A percentile compares a stretch with the other conserved stretches of the same genome.
Conservation (phyloP, 1,140 invertebrate genomes). For the Sycobia sp. region DNA sequence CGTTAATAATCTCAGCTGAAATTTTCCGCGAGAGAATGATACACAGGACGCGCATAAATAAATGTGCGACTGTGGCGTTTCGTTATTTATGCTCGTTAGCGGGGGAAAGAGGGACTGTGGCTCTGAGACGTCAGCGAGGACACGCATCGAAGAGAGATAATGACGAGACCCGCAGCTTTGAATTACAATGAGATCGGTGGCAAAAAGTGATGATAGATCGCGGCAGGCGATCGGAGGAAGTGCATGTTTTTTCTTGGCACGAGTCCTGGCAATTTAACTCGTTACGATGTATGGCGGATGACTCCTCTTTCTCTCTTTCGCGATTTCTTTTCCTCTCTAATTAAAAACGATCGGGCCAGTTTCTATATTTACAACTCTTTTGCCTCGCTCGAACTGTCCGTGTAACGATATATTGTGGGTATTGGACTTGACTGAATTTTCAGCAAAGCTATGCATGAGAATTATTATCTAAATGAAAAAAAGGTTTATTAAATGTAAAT, state of each 20-base stretch:
- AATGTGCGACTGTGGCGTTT: conserved; percentile 14
- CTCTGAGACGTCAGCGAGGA: background rate
- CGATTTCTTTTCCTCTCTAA: background rate
- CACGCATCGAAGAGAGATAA: background rate
- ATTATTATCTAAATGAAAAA: too few relatives aligned
- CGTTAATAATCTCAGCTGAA: background rate
- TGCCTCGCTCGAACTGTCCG: too few relatives aligned
- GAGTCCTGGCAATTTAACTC: background rate
- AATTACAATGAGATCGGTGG: conserved; percentile 7
- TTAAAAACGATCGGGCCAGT: too few relatives aligned
- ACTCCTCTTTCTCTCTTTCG: too few relatives aligned
- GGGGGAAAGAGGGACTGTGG: background rate
- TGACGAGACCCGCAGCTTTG: background rate
- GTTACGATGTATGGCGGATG: background rate
- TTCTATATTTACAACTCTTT: too few relatives aligned
- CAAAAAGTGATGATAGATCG: conserved; percentile 14
- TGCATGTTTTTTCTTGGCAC: background rate
- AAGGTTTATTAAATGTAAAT: too few relatives aligned
- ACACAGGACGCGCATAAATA: too few relatives aligned
- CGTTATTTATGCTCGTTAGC: conserved; percentile 7
- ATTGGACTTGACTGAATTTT: too few relatives aligned
- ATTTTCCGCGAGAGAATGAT: too few relatives aligned
- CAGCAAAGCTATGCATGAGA: too few relatives aligned
- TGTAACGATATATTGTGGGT: too few relatives aligned
- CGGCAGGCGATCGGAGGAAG: background rate